Conservation (phyloP, 2,113 vertebrate genomes). For the Xerus inauris region DNA sequence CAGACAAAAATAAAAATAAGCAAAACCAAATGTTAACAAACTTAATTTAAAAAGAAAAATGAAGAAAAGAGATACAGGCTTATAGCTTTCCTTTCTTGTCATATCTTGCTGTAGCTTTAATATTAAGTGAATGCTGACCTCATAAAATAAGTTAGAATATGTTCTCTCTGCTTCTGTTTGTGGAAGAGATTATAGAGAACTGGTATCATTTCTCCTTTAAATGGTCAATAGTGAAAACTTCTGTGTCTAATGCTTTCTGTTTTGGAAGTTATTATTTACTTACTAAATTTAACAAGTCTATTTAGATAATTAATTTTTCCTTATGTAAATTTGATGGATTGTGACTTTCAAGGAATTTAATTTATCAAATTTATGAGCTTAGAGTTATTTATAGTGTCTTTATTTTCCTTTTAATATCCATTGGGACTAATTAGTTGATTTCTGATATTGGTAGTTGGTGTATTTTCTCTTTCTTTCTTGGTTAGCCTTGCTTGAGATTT, state of each 20-base stretch:
- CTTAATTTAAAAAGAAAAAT: background rate
- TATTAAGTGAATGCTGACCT: background rate
- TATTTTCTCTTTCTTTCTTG: background rate
- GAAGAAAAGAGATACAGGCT: background rate
- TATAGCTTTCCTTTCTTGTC: background rate
- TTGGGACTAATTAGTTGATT: background rate
- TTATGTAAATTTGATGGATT: background rate
- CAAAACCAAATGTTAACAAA: background rate
- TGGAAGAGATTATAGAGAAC: background rate
- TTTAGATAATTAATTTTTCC: background rate
- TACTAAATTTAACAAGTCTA: background rate
- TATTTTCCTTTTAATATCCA: background rate
- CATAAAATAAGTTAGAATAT: background rate
- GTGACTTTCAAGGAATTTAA: background rate
- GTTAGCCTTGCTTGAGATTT: background rate
- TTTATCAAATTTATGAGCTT: background rate
- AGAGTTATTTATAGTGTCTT: background rate
- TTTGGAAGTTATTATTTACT: background rate
- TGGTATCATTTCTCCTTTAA: background rate
- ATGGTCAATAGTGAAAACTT: background rate
- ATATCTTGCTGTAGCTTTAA: background rate
- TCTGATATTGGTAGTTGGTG: background rate
- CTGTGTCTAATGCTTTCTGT: background rate
- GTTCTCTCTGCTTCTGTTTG: background rate
- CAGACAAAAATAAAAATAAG: conserved; percentile 8